phyloP scores from a whole-genome alignment of 1,140 invertebrate genomes.

The Cardiocondyla obscurior region DNA sequence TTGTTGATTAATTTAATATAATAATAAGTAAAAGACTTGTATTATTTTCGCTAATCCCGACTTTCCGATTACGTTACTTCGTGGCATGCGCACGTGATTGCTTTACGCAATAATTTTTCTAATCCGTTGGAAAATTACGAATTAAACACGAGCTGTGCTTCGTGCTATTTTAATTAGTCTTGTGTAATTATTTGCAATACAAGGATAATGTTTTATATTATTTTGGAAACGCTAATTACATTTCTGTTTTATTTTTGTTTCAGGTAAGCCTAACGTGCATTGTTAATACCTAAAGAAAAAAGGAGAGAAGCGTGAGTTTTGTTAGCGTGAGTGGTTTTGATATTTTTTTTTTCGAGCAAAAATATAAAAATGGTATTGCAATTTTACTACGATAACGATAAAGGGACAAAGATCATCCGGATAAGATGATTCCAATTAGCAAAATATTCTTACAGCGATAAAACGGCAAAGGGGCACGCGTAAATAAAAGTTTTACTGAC shows the following conservation, averaged over 20 bases:
- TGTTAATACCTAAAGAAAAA: neutral
- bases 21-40: neutral
- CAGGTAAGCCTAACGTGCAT: slow-evolving; percentile 59
- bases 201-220: neutral
- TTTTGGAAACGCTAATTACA: neutral
- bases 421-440: slow-evolving; percentile 35
- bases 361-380: slow-evolving; percentile 25
- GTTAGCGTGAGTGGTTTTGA: neutral
- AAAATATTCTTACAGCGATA: slow-evolving; percentile 52
- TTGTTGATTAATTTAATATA: neutral
- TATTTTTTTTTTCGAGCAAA: neutral
- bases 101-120: neutral
- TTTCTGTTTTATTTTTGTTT: slow-evolving; percentile 49
- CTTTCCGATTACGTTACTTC: neutral
- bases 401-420: slow-evolving; percentile 22
- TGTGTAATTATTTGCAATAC: neutral
- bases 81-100: neutral
- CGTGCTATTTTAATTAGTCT: neutral
- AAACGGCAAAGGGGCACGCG: neutral
- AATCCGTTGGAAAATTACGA: neutral
- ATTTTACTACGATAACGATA: slow-evolving; percentile 32
- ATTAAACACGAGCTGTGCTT: neutral
- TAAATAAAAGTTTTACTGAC: slow-evolving; percentile 66
- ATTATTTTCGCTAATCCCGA: neutral
- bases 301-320: neutral